phyloP scores from a whole-genome alignment of 2,888 invertebrate species.

The Nomada goodeniana region DNA sequence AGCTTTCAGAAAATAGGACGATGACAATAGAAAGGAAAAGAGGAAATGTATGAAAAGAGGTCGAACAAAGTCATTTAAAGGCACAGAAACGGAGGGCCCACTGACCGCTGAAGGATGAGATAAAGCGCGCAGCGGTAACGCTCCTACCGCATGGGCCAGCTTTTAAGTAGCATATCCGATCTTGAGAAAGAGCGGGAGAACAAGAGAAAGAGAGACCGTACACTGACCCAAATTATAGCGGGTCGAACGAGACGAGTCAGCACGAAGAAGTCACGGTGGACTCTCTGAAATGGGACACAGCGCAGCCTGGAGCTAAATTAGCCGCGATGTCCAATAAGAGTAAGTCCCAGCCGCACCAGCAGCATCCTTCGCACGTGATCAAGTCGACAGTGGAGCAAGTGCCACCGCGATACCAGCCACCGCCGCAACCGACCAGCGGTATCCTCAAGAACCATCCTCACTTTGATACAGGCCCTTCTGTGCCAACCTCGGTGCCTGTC shows the following conservation, averaged over 20 bases:
- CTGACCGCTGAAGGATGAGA: conserved; percentile 46
- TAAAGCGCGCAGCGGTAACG: conserved; percentile 47
- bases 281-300: conserved; percentile 82
- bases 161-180: conserved; percentile 44
- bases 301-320: conserved; percentile 81
- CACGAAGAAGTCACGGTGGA: conserved; percentile 70
- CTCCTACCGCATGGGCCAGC: conserved; percentile 39
- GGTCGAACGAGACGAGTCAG: conserved; percentile 68
- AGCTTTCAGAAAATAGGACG: not conserved
- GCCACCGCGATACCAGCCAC: conserved; percentile 93
- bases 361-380: conserved; percentile 73
- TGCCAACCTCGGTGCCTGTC: conserved; percentile 74
- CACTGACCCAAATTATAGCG: conserved; percentile 78
- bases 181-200: conserved; percentile 38
- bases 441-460: conserved; percentile 86
- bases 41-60: not conserved
- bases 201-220: conserved; percentile 45
- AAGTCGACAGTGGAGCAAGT: conserved; percentile 81
- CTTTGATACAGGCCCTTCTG: conserved; percentile 78
- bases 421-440: conserved; percentile 87
- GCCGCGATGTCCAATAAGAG: conserved; percentile 84
- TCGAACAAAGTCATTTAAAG: not conserved
- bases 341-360: conserved; percentile 79
- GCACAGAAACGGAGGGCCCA: conserved; percentile 6
- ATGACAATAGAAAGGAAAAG: not conserved